Evolutionary conservation across 2,113 vertebrate species (phyloP).

Genomic region (Phylloscopus trochilus): DNA sequence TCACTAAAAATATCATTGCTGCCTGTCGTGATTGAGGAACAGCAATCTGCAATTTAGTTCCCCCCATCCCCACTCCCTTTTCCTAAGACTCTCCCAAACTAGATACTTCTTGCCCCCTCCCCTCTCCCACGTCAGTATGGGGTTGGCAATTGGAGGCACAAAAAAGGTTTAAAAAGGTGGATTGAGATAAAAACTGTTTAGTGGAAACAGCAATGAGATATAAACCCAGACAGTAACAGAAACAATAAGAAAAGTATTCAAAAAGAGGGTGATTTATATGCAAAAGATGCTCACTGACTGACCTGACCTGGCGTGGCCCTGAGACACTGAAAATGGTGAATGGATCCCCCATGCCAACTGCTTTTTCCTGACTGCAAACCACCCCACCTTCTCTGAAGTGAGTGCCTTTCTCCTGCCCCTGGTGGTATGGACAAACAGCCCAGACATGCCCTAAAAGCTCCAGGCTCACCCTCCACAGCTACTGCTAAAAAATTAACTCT

Average conservation of each 20-base stretch:
- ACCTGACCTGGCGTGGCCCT: accelerated
- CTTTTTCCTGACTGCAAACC: not conserved
- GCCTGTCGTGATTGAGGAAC: not conserved
- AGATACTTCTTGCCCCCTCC: accelerated
- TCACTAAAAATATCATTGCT: not conserved
- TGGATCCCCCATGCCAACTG: accelerated
- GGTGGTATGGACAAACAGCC: not conserved
- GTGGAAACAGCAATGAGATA: not conserved
- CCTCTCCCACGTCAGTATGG: not conserved
- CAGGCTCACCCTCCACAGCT: not conserved
- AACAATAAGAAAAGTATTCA: not conserved
- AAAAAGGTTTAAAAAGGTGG: not conserved
- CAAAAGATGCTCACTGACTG: not conserved
- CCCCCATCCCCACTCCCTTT: not conserved
- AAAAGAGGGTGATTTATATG: not conserved
- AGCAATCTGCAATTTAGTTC: not conserved
- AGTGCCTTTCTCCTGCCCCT: not conserved
- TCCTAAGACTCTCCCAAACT: not conserved
- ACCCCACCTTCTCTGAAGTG: not conserved
- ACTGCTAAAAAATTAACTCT: not conserved
- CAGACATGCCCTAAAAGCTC: not conserved
- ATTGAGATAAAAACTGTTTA: not conserved
- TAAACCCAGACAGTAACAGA: not conserved
- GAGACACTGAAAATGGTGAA: too few relatives aligned
- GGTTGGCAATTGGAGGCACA: not conserved